Base-by-base conservation (phyloP, 2,113 vertebrate species). In the Pollachius pollachius region DNA sequence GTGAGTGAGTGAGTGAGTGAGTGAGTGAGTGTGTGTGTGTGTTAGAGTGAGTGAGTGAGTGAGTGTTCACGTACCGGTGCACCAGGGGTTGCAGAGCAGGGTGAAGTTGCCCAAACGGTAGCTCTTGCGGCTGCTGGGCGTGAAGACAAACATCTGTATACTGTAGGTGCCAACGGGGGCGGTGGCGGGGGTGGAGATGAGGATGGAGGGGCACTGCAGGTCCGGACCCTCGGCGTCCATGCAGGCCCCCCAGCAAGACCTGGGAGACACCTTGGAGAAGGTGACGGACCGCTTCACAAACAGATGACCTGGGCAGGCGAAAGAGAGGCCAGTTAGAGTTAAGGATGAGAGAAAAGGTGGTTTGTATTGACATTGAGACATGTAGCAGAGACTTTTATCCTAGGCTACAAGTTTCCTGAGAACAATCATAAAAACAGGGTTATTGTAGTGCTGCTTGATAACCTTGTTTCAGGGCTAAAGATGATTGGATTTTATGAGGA, bases 81-180 rank as follows among this genome's bases (percentile, higher is more conserved):
- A 90, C 91, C 91, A 93, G 59, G 92, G 91, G 69, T 93, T 93
- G 79, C 79, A 93, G 57, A 93, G 89, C 65, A 93, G 76, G 15
- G 68, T 69, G 56, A 93, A 87, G 57, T 60, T 68, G 18, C 86
- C 79, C 0, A 59, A 13, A 0, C 9, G 52, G 2, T 48, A 41
- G 13, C 1, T 64, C 69, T 3, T 69, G 17, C 54, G 15, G 15
- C 21, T 4, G 0, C 0, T 1, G 23, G 48, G 52, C 4, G 72
- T 71, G 60, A 65, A 30, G 17, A 79, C 56, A 12, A 5, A 48
- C 64, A 93, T 23, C 54, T 85, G 65, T 0, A 93, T 82, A 1
- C 34, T 67, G 68, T 92, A 92, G 54, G 21, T 19, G 5, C 91
- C 92, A 52, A 93, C 84, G 0, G 86, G 52, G 34, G 91, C 85